Conservation (phyloP, 2,797 vertebrate species). For the Prunella strophiata region DNA sequence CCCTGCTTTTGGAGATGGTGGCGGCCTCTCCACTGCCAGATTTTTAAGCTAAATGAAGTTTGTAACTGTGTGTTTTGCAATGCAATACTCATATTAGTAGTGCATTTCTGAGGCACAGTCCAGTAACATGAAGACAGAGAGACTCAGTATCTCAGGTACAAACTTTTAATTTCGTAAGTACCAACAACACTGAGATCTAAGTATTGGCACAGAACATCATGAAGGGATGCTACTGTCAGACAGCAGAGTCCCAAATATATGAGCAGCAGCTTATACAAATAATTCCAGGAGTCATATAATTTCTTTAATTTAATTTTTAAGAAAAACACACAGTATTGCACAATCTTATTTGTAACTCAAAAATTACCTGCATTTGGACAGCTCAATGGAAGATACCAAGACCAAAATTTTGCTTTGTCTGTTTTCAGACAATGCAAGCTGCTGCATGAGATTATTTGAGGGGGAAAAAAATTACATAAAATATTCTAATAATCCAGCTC, state of each 20-base stretch:
- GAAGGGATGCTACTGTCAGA: not conserved
- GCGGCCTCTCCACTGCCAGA: rapidly evolving
- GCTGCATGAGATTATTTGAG: not conserved
- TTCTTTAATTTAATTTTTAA: not conserved
- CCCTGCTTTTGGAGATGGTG: not conserved
- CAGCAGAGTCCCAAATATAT: not conserved
- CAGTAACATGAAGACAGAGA: not conserved
- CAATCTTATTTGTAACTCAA: not conserved
- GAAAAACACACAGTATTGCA: not conserved
- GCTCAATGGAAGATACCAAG: not conserved
- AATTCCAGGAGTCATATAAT: not conserved
- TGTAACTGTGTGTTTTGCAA: not conserved
- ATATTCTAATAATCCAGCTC: not conserved
- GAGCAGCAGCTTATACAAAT: not conserved
- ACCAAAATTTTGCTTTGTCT: not conserved
- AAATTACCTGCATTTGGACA: not conserved
- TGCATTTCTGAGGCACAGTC: not conserved
- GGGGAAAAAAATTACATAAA: not conserved
- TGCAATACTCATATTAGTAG: not conserved
- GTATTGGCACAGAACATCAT: not conserved
- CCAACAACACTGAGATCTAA: not conserved
- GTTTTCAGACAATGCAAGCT: not conserved
- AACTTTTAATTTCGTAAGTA: not conserved
- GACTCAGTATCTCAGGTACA: not conserved
- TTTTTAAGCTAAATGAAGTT: not conserved